A percentile compares a stretch with the other conserved stretches of the same genome.
Evolutionary conservation across 37 sponge, comb jelly and placozoan species (phyloP).

Genomic region (Diacarnus erythraeanus): DNA sequence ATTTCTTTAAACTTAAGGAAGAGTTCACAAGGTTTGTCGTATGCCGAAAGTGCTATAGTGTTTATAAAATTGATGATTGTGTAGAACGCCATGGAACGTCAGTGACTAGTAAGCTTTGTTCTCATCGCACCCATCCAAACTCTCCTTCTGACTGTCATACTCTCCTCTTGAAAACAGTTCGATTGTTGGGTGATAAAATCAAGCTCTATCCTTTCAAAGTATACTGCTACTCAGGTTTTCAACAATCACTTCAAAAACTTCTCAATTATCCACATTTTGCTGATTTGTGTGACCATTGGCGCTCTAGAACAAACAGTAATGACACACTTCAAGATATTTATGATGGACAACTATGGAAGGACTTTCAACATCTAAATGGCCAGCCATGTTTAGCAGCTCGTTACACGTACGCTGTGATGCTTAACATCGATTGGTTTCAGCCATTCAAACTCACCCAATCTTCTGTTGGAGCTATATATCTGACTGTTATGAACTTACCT

Average conservation of each 20-base stretch:
- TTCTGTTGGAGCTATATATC: conserved; percentile 57
- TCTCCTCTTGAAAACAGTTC: neutral
- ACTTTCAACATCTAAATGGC: conserved; percentile 29
- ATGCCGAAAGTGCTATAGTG: neutral
- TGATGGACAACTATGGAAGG: conserved; percentile 69
- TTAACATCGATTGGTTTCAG: conserved; percentile 57
- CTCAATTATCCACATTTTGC: conserved; percentile 15
- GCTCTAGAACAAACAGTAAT: neutral
- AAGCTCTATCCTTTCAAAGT: conserved; percentile 28
- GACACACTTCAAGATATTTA: conserved; percentile 46
- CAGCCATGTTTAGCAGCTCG: conserved; percentile 11
- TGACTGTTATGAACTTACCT: conserved; percentile 47
- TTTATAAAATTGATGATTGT: neutral
- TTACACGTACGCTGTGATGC: conserved; percentile 11
- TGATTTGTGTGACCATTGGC: conserved; percentile 39
- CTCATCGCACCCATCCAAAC: neutral
- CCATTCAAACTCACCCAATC: conserved; percentile 33
- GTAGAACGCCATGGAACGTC: conserved; percentile 2
- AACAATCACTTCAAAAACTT: conserved; percentile 15
- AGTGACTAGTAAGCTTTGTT: too few species aligned
- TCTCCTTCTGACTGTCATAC: neutral
- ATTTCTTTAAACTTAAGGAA: neutral
- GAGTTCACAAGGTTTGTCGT: neutral
- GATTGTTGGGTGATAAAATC: neutral
- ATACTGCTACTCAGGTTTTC: conserved; percentile 37